Evolutionary conservation across 2,888 invertebrate genomes (phyloP).

Genomic region (Ornithoptera priamus): DNA sequence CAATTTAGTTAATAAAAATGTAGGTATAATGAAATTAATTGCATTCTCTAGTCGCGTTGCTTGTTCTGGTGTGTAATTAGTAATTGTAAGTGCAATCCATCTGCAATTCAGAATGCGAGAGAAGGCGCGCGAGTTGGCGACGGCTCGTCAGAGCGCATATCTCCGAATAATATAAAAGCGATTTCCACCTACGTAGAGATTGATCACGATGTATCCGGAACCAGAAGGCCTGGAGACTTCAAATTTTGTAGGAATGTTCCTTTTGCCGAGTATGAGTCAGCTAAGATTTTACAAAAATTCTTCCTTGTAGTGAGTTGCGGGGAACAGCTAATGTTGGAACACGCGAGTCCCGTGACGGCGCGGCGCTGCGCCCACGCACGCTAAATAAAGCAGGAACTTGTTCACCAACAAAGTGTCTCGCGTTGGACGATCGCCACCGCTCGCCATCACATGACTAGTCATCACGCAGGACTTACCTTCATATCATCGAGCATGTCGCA

Average conservation of each 20-base stretch:
- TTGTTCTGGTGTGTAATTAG: not conserved
- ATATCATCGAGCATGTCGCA: conserved; percentile 76
- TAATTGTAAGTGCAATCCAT: conserved; percentile 7
- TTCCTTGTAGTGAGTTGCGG: too few species aligned
- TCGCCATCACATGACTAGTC: conserved; percentile 48
- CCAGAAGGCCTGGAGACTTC: too few species aligned
- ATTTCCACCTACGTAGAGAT: too few species aligned
- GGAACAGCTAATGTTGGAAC: conserved; percentile 31
- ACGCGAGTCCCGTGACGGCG: conserved; percentile 46
- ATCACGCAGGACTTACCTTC: conserved; percentile 58
- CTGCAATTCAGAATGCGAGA: conserved; percentile 33
- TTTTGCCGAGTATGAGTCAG: too few species aligned
- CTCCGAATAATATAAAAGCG: conserved; percentile 33
- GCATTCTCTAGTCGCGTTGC: not conserved
- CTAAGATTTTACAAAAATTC: too few species aligned
- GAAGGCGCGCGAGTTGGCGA: conserved; percentile 39
- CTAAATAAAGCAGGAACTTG: conserved; percentile 50
- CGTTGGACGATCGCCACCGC: conserved; percentile 52
- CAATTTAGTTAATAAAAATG: not conserved
- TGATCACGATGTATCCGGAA: too few species aligned
- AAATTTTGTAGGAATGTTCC: too few species aligned
- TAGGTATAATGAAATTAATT: not conserved
- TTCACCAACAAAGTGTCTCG: conserved; percentile 51
- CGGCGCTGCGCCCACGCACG: conserved; percentile 48
- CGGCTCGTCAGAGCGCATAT: conserved; percentile 54